A percentile compares a stretch with the other conserved stretches of the same genome.
Evolutionary conservation across 2,888 invertebrate species (phyloP).

Genomic region (Pandemis corylana): DNA sequence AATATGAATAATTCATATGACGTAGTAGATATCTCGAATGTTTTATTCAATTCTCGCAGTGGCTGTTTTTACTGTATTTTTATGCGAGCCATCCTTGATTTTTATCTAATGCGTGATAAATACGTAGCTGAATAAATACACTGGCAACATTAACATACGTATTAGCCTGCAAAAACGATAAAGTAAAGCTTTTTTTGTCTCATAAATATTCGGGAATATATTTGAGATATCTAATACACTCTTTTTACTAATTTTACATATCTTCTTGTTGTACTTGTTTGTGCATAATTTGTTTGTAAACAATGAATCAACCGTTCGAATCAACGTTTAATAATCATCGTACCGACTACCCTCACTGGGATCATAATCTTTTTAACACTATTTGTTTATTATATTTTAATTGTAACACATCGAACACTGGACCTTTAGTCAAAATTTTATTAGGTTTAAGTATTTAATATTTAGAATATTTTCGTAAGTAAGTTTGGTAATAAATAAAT

Average conservation of each 20-base stretch:
- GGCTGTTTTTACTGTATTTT: slow-evolving; percentile 13
- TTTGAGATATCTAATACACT: slow-evolving; percentile 28
- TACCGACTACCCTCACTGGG: slow-evolving; percentile 27
- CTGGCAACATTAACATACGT: not conserved
- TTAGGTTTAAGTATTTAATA: slow-evolving; percentile 80
- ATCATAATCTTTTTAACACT: slow-evolving; percentile 33
- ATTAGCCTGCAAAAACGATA: slow-evolving; percentile 24
- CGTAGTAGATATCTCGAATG: slow-evolving; percentile 41
- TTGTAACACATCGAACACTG: slow-evolving; percentile 77
- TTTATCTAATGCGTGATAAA: slow-evolving; percentile 28
- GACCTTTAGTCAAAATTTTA: slow-evolving; percentile 79
- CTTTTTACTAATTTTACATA: slow-evolving; percentile 12
- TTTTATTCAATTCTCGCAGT: slow-evolving; percentile 36
- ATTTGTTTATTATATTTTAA: slow-evolving; percentile 29
- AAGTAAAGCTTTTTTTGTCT: slow-evolving; percentile 36
- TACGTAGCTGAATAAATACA: slow-evolving; percentile 29
- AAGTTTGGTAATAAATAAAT: slow-evolving; percentile 61
- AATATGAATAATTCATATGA: slow-evolving; percentile 40
- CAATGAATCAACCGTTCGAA: slow-evolving; percentile 20
- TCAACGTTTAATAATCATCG: slow-evolving; percentile 11
- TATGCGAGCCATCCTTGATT: slow-evolving; percentile 21
- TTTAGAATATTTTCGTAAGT: slow-evolving; percentile 60
- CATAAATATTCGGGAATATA: slow-evolving; percentile 42
- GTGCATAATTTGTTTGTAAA: slow-evolving; percentile 44
- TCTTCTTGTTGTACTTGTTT: slow-evolving; percentile 61